These are phyloP conservation scores for Caenorhabditis sp. DNA, from an alignment of 2,888 invertebrate species.

Conservation along the genomic window DNA sequence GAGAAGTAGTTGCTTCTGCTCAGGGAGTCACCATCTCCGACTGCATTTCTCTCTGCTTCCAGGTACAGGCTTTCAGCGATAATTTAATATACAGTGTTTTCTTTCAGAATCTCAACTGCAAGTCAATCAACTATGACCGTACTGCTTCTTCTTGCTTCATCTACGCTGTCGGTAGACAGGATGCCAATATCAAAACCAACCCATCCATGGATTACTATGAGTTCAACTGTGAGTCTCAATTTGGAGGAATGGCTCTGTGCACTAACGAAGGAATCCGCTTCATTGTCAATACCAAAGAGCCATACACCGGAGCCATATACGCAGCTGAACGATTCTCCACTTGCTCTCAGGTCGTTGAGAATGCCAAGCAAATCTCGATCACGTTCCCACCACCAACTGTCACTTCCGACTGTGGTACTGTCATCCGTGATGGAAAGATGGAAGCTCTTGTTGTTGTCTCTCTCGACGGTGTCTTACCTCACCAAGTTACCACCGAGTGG, in stretches of 20 bases:
- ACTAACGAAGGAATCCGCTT: slow-evolving; percentile 79
- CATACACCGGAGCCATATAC: slow-evolving; percentile 79
- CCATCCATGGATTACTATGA: slow-evolving; percentile 79
- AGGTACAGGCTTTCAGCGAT: slow-evolving; percentile 9
- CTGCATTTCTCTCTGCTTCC: slow-evolving; percentile 79
- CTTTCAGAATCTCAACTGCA: slow-evolving; percentile 79
- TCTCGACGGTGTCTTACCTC: slow-evolving; percentile 79
- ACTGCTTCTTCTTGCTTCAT: slow-evolving; percentile 78
- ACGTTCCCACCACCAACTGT: slow-evolving; percentile 79
- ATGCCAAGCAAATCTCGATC: slow-evolving; percentile 79
- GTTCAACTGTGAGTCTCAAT: slow-evolving; percentile 79
- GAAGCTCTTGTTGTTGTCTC: slow-evolving; percentile 79
- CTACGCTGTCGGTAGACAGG: slow-evolving; percentile 75
- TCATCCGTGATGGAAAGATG: slow-evolving; percentile 78
- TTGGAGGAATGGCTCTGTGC: slow-evolving; percentile 79
- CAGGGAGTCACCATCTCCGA: slow-evolving; percentile 79
- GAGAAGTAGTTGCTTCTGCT: slow-evolving; percentile 78
- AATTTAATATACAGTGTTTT: background rate
- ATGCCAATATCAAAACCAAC: slow-evolving; percentile 77
- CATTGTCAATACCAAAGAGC: slow-evolving; percentile 80
- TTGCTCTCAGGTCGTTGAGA: slow-evolving; percentile 79
- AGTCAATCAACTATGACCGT: slow-evolving; percentile 79
- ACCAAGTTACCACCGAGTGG: slow-evolving; percentile 79
- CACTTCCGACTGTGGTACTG: slow-evolving; percentile 78
- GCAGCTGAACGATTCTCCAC: slow-evolving; percentile 79